phyloP scores from a whole-genome alignment of 2,113 vertebrate species.

The Gallinago jamesoni region DNA sequence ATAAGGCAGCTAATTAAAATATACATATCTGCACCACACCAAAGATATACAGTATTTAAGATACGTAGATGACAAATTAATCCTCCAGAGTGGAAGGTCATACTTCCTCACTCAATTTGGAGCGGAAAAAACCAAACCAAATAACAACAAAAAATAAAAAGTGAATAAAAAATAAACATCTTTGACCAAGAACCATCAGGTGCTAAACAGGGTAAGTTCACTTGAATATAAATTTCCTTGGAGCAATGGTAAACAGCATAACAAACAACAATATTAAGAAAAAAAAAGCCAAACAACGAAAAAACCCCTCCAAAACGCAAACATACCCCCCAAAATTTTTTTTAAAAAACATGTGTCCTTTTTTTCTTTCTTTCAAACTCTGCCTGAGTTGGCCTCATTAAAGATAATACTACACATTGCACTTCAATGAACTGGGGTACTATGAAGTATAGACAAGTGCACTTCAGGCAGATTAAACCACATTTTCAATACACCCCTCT shows the following conservation, averaged over 20 bases:
- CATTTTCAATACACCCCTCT: background rate
- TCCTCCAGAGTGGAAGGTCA: background rate
- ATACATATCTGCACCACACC: background rate
- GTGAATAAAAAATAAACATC: background rate
- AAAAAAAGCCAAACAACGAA: background rate
- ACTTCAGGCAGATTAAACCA: background rate
- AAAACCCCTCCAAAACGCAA: background rate
- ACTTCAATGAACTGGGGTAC: background rate
- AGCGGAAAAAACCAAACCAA: background rate
- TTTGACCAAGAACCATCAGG: background rate
- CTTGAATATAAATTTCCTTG: background rate
- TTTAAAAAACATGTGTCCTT: background rate
- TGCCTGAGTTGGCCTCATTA: background rate
- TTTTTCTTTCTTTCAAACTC: background rate
- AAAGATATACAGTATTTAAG: background rate
- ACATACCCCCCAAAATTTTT: background rate
- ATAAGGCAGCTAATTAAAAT: background rate
- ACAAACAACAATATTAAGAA: background rate
- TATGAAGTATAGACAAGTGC: background rate
- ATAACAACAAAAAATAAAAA: too few relatives aligned
- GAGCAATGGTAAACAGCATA: background rate
- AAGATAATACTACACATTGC: background rate
- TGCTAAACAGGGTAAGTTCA: background rate
- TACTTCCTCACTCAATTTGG: background rate
- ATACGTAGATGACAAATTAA: background rate